Conservation (phyloP, 2,797 vertebrate species). For the Margarornis squamiger region DNA sequence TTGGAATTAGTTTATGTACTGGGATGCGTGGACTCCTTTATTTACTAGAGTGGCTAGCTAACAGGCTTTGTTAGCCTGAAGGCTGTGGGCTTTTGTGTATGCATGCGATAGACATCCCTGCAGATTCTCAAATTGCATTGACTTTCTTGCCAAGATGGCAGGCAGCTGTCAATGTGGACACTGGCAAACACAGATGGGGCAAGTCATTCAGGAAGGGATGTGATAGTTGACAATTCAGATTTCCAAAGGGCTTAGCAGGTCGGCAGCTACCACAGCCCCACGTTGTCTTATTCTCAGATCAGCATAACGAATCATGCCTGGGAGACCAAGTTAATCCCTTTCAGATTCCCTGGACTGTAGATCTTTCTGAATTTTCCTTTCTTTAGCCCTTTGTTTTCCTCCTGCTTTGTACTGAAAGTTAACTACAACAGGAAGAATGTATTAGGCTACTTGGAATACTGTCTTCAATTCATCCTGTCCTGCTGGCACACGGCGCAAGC, state of each 20-base stretch:
- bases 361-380: conserved; percentile 68
- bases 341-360: conserved; percentile 65
- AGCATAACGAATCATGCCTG: conserved; percentile 65
- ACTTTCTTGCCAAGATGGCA: conserved; percentile 65
- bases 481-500: conserved; percentile 2
- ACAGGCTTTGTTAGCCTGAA: conserved; percentile 15
- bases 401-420: conserved; percentile 56
- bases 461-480: conserved; percentile 50
- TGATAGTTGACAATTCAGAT: conserved; percentile 61
- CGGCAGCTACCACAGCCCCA: conserved; percentile 26
- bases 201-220: conserved; percentile 48
- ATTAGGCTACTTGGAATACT: conserved; percentile 51
- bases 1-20: conserved; percentile 46
- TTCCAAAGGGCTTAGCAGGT: conserved; percentile 54
- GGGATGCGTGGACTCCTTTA: not conserved
- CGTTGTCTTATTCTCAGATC: conserved; percentile 46
- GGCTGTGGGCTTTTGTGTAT: not conserved
- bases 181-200: conserved; percentile 71
- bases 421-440: conserved; percentile 50
- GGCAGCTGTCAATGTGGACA: conserved; percentile 64
- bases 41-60: conserved; percentile 18
- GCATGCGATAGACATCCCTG: not conserved
- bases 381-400: conserved; percentile 61
- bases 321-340: conserved; percentile 70
- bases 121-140: conserved; percentile 54